phyloP scores from a whole-genome alignment of 2,797 vertebrate species.

The Hippocampus kuda region DNA sequence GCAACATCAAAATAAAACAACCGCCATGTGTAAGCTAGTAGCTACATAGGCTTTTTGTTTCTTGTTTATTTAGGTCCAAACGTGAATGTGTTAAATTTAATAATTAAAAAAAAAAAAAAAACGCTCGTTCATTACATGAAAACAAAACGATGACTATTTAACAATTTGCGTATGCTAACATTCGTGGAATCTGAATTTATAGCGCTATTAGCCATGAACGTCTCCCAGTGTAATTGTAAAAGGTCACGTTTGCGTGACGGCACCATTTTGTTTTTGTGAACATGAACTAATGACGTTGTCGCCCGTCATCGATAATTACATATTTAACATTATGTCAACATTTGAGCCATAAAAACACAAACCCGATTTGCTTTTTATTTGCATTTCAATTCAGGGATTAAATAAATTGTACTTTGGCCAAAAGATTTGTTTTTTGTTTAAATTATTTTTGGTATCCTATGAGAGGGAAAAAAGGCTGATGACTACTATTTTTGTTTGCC shows the following conservation, averaged over 20 bases:
- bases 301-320: background rate
- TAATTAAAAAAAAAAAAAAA: too few species aligned
- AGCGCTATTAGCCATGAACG: background rate
- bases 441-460: background rate
- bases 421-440: background rate
- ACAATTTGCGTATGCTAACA: background rate
- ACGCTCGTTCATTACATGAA: too few species aligned
- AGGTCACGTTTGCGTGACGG: background rate
- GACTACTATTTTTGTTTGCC: background rate
- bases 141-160: too few species aligned
- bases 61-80: too few species aligned
- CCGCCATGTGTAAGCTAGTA: too few species aligned
- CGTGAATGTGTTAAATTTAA: too few species aligned
- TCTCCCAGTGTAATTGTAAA: background rate
- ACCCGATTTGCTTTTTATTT: background rate
- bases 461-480: background rate
- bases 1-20: too few species aligned
- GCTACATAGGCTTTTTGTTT: too few species aligned
- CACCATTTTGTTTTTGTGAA: background rate
- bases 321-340: background rate
- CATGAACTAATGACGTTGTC: background rate
- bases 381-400: background rate
- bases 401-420: background rate
- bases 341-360: slow-evolving; percentile 2
- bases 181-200: background rate